A percentile compares a stretch with the other conserved stretches of the same genome.
Conservation (phyloP, 2,888 invertebrate genomes). For the Neoscelio sp. region DNA sequence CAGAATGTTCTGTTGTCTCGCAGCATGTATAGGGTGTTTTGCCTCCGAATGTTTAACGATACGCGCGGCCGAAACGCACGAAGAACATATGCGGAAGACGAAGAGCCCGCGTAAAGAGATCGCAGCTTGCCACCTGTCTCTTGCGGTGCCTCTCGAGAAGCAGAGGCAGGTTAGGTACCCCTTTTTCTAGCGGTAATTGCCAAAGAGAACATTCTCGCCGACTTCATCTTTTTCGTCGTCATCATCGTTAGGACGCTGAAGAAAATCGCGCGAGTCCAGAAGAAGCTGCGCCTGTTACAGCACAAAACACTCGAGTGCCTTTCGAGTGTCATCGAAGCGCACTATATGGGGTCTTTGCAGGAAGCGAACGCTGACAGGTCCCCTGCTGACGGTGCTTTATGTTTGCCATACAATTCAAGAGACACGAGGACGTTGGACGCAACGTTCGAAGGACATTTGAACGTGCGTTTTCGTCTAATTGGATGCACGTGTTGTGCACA, state of each 20-base stretch:
- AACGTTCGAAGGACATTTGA: constrained; percentile 21
- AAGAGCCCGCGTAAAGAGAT: constrained; percentile 52
- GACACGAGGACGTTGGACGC: constrained; percentile 15
- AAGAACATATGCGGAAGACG: constrained; percentile 48
- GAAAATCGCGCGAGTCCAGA: no score
- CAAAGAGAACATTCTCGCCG: constrained; percentile 73
- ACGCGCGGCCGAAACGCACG: constrained; percentile 36
- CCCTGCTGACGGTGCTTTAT: constrained; percentile 64
- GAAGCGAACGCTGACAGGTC: constrained; percentile 60
- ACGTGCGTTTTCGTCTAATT: constrained; percentile 14
- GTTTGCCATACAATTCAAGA: constrained; percentile 36
- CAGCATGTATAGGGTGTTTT: constrained; percentile 27
- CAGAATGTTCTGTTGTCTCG: constrained; percentile 51
- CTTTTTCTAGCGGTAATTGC: constrained; percentile 76
- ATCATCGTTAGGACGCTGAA: constrained; percentile 59
- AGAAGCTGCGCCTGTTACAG: constrained; percentile 31
- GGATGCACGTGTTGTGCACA: constrained; percentile 5
- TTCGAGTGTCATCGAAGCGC: constrained; percentile 66
- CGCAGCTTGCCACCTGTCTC: constrained; percentile 76
- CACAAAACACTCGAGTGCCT: constrained; percentile 63
- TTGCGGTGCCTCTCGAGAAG: no score
- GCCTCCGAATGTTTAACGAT: constrained; percentile 50
- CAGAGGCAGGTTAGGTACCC: no score
- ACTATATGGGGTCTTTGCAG: constrained; percentile 62
- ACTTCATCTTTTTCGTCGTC: constrained; percentile 69